These are phyloP conservation scores for Morpho achilles DNA, from an alignment of 2,888 invertebrate genomes.

Conservation along the genomic window DNA sequence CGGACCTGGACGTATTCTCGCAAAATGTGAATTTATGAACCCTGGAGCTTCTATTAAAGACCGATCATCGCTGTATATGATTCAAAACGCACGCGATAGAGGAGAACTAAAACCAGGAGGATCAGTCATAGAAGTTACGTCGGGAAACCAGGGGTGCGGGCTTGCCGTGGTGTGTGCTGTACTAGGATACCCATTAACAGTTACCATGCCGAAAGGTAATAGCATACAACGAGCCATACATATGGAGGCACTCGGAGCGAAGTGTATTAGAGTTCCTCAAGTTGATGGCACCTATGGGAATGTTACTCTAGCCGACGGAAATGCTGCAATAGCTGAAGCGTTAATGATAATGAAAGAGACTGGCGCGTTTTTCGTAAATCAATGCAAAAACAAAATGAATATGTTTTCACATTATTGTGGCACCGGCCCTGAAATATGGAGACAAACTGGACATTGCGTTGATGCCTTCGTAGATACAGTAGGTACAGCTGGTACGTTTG, in stretches of 20 bases:
- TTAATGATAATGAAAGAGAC: constrained; percentile 48
- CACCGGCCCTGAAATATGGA: constrained; percentile 72
- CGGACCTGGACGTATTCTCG: constrained; percentile 64
- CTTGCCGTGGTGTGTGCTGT: constrained; percentile 69
- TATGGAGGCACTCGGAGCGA: constrained; percentile 70
- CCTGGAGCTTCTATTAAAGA: constrained; percentile 69
- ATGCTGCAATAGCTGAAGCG: constrained; percentile 57
- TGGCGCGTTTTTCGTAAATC: constrained; percentile 62
- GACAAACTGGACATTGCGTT: constrained; percentile 61
- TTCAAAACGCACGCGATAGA: constrained; percentile 46
- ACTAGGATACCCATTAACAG: constrained; percentile 59
- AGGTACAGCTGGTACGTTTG: constrained; percentile 66
- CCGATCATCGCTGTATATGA: constrained; percentile 65
- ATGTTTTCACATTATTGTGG: constrained; percentile 55
- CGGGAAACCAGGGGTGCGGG: constrained; percentile 70
- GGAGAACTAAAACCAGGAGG: constrained; percentile 56
- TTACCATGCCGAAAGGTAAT: constrained; percentile 68
- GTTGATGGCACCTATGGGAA: constrained; percentile 68
- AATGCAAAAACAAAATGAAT: constrained; percentile 58
- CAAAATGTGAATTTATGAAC: constrained; percentile 73
- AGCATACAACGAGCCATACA: constrained; percentile 66
- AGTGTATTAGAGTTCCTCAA: constrained; percentile 62
- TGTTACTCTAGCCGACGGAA: constrained; percentile 60
- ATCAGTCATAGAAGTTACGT: constrained; percentile 62
- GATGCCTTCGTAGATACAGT: constrained; percentile 66